Conservation (phyloP, 2,888 invertebrate genomes). For the Drosophila quinaria region DNA sequence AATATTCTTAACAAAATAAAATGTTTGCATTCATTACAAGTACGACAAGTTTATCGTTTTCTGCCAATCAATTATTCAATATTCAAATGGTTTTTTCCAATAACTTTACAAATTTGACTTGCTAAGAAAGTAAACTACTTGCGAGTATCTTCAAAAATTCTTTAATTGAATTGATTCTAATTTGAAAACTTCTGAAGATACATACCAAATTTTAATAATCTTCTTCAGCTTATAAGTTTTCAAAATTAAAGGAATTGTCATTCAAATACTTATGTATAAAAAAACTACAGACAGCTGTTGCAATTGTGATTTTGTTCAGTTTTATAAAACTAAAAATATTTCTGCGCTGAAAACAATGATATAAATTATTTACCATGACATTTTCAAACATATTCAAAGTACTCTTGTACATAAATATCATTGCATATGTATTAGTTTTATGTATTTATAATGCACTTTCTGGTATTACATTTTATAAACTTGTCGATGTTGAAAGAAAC, state of each 20-base stretch:
- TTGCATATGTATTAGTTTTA: background rate
- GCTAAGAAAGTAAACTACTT: background rate
- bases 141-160: background rate
- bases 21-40: conserved; percentile 1
- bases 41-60: background rate
- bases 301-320: no score
- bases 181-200: background rate
- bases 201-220: background rate
- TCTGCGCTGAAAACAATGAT: background rate
- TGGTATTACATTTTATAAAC: background rate
- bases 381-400: no score
- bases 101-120: background rate
- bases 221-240: no score
- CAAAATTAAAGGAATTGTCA: no score
- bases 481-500: conserved; percentile 14
- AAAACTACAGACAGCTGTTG: no score
- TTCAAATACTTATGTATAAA: no score
- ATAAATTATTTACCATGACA: background rate
- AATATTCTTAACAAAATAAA: conserved; percentile 32
- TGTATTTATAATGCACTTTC: background rate
- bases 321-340: background rate
- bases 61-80: background rate
- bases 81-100: conserved; percentile 3
- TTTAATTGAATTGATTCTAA: background rate
- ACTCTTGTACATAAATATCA: background rate